Percentiles rank a stretch among this genome's conserved stretches.
Conservation (phyloP, 2,888 invertebrate species). For the Orthosia cruda region DNA sequence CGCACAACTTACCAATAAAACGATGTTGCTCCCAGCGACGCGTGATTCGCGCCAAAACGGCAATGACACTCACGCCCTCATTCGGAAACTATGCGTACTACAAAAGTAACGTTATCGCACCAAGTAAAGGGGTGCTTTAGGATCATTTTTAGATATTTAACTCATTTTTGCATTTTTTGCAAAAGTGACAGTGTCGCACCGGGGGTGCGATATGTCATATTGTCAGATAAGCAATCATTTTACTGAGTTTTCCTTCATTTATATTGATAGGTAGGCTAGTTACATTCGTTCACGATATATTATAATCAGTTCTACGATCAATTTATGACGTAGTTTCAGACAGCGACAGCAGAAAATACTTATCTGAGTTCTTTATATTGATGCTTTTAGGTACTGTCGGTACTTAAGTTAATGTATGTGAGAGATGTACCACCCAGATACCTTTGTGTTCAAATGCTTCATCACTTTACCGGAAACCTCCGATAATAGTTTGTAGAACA, state of each 20-base stretch:
- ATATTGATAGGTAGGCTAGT: constrained; percentile 16
- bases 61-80: too few relatives aligned
- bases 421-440: constrained; percentile 27
- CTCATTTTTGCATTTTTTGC: too few relatives aligned
- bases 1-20: too few relatives aligned
- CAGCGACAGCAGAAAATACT: constrained; percentile 32
- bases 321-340: constrained; percentile 43
- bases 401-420: constrained; percentile 27
- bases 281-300: constrained; percentile 17
- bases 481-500: constrained; percentile 32
- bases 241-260: constrained; percentile 34
- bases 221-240: constrained; percentile 30
- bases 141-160: too few relatives aligned
- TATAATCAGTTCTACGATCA: constrained; percentile 50
- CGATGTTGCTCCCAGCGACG: too few relatives aligned
- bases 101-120: too few relatives aligned
- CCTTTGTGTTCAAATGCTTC: constrained; percentile 39
- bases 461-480: constrained; percentile 43
- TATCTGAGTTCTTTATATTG: constrained; percentile 34
- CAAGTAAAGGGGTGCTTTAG: too few relatives aligned
- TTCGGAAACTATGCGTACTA: too few relatives aligned
- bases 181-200: too few relatives aligned
- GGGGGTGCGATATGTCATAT: constrained; percentile 9
- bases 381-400: constrained; percentile 20
- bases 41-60: too few relatives aligned